Conservation (phyloP, 2,888 invertebrate species). For the Morinoia aosen region DNA sequence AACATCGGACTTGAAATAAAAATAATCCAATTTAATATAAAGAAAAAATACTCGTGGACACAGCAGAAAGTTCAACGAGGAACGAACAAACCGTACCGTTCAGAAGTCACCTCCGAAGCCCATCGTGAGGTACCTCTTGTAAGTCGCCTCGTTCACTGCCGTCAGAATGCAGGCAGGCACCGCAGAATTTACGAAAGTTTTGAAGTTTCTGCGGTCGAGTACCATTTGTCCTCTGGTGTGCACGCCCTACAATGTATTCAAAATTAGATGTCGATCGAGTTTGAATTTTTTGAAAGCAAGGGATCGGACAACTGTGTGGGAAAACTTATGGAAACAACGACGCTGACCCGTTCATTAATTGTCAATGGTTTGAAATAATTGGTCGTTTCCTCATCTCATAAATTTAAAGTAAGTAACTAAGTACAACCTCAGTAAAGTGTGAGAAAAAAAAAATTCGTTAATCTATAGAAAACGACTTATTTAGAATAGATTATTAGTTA, state of each 20-base stretch:
- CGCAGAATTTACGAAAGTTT: constrained; percentile 2
- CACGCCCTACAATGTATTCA: constrained; percentile 33
- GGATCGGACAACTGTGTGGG: too few relatives aligned
- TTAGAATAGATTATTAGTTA: too few relatives aligned
- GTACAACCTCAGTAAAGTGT: too few relatives aligned
- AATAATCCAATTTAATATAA: background rate
- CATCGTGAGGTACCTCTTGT: constrained; percentile 52
- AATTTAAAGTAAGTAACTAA: too few relatives aligned
- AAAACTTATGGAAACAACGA: background rate
- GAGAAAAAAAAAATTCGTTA: too few relatives aligned
- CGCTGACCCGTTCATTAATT: background rate
- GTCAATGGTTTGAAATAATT: background rate
- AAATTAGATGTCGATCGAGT: background rate
- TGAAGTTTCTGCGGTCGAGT: constrained; percentile 44
- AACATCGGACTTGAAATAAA: too few relatives aligned
- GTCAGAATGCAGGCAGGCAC: constrained; percentile 5
- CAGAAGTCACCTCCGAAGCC: constrained; percentile 54
- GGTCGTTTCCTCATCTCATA: background rate
- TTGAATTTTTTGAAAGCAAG: too few relatives aligned
- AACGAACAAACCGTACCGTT: background rate
- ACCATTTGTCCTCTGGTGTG: constrained; percentile 56
- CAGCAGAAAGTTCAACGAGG: background rate
- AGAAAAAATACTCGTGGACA: background rate
- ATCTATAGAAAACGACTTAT: too few relatives aligned
- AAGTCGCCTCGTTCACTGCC: background rate